These are phyloP conservation scores for Xenentodon cancila DNA, from an alignment of 2,797 vertebrate genomes.

Conservation along the genomic window DNA sequence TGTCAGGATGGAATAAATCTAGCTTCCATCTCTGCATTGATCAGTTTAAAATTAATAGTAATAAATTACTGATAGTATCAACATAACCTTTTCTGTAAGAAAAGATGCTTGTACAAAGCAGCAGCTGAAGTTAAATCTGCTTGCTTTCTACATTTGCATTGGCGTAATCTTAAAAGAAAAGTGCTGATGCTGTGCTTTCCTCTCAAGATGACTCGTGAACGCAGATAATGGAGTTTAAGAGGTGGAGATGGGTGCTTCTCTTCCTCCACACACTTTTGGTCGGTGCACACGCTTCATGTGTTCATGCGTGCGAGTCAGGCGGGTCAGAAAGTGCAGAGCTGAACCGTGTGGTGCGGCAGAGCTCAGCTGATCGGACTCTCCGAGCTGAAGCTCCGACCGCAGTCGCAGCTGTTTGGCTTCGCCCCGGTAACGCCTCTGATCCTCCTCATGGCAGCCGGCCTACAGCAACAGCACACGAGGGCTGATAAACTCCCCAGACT, in stretches of 20 bases:
- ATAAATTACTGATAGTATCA: no score
- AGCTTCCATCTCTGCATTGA: no score
- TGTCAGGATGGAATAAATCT: no score
- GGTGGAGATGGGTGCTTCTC: conserved; percentile 1
- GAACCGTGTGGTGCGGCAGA: conserved; percentile 28
- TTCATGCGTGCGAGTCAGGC: conserved; percentile 1
- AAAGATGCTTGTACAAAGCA: background rate
- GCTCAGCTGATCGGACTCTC: conserved; percentile 63
- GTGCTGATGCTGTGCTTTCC: conserved; percentile 22
- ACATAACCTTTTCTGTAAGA: no score
- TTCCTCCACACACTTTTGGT: conserved; percentile 1
- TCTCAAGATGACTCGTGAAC: conserved; percentile 5
- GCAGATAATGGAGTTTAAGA: conserved; percentile 1
- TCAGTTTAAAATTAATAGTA: no score
- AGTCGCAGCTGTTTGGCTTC: conserved; percentile 62
- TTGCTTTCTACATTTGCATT: background rate
- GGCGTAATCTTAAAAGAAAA: conserved; percentile 1
- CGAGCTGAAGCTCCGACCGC: conserved; percentile 28
- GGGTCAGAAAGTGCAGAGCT: conserved; percentile 44
- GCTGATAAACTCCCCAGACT: background rate
- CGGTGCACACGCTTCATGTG: background rate
- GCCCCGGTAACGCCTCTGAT: conserved; percentile 37
- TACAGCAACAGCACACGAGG: conserved; percentile 50
- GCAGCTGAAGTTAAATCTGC: background rate
- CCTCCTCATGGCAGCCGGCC: conserved; percentile 52